phyloP scores from a whole-genome alignment of 1,140 invertebrate species.

The Mesaphorura yosii region DNA sequence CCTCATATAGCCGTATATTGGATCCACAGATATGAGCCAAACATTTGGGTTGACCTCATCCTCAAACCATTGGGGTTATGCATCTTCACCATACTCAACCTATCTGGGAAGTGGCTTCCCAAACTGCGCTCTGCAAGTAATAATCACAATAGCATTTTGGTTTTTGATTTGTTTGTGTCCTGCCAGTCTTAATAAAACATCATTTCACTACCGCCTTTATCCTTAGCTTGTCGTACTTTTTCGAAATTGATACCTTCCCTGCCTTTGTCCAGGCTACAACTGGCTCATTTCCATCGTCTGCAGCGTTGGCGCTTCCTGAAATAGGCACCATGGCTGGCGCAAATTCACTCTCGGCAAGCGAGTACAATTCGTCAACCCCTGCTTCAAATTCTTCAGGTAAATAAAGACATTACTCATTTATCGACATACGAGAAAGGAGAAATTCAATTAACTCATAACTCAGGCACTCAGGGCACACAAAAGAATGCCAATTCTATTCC shows the following conservation, averaged over 20 bases:
- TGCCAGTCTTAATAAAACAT: neutral
- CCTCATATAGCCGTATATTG: neutral
- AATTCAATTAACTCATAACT: no score
- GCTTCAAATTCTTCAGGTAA: constrained; percentile 30
- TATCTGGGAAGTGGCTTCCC: constrained; percentile 31
- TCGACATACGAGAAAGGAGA: no score
- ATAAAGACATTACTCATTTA: neutral
- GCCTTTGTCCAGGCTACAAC: constrained; percentile 25
- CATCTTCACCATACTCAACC: constrained; percentile 29
- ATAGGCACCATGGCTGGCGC: constrained; percentile 22
- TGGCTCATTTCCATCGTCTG: constrained; percentile 17
- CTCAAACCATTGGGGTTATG: constrained; percentile 30
- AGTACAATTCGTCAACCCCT: constrained; percentile 27
- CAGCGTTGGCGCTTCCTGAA: constrained; percentile 21
- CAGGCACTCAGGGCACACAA: no score
- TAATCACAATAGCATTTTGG: neutral
- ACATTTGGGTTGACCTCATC: constrained; percentile 30
- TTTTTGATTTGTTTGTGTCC: no score
- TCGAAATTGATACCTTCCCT: no score
- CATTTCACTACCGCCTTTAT: no score
- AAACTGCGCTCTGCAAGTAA: constrained; percentile 31
- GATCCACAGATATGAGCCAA: constrained; percentile 28
- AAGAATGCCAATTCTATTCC: no score
- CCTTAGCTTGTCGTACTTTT: no score
- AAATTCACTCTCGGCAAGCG: constrained; percentile 24